phyloP scores from a whole-genome alignment of 2,113 vertebrate genomes.

The Nestor notabilis region DNA sequence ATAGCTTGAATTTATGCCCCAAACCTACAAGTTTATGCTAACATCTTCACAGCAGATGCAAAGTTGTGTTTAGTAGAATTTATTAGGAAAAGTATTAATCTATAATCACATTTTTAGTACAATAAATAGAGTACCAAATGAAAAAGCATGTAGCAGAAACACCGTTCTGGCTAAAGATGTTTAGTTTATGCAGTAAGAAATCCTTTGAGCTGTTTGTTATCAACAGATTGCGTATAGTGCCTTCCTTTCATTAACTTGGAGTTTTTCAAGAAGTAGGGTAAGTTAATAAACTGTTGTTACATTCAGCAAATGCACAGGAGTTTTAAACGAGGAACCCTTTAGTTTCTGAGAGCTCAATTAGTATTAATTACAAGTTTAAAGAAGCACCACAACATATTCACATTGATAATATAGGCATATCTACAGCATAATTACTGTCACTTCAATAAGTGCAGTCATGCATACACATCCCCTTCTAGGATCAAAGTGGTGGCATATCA shows the following conservation, averaged over 20 bases:
- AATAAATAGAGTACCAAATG: background rate
- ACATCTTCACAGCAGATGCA: background rate
- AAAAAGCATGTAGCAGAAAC: background rate
- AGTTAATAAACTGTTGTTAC: background rate
- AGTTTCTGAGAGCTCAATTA: conserved; percentile 23
- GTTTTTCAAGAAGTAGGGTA: background rate
- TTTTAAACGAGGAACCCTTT: background rate
- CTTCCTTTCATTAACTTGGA: background rate
- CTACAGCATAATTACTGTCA: conserved; percentile 36
- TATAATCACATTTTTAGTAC: background rate
- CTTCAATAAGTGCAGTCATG: conserved; percentile 34
- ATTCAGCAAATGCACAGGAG: background rate
- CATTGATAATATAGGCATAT: conserved; percentile 33
- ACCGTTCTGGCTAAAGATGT: background rate
- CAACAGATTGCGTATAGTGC: background rate
- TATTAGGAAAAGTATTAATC: background rate
- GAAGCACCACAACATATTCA: conserved; percentile 35
- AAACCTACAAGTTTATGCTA: background rate
- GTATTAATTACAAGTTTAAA: conserved; percentile 59
- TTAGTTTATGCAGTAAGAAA: background rate
- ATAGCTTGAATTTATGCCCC: background rate
- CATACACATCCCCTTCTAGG: background rate
- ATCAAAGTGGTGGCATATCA: background rate
- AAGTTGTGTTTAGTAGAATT: background rate
- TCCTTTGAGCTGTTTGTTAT: background rate